phyloP scores from a whole-genome alignment of 2,797 vertebrate species.

The Anguilla anguilla region DNA sequence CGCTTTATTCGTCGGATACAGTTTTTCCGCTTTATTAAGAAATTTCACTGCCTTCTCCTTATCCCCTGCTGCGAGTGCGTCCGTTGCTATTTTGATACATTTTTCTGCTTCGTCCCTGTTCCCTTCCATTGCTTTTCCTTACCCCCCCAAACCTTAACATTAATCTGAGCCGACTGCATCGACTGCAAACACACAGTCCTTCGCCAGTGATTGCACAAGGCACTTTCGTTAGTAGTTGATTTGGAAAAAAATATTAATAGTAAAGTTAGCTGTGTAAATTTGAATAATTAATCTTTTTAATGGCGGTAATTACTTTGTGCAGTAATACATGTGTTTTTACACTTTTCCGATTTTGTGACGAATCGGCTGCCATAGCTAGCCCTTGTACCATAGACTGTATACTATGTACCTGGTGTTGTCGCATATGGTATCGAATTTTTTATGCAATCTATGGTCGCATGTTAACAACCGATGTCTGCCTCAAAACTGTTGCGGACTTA shows the following conservation, averaged over 20 bases:
- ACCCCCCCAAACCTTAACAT: slow-evolving; percentile 48
- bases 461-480: no score
- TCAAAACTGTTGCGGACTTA: neutral
- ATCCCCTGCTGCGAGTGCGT: slow-evolving; percentile 82
- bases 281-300: neutral
- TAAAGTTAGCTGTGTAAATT: no score
- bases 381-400: no score
- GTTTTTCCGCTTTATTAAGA: slow-evolving; percentile 90
- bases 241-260: neutral
- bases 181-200: neutral
- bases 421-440: no score
- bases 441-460: no score
- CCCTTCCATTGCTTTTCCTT: slow-evolving; percentile 84
- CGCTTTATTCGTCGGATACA: slow-evolving; percentile 81
- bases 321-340: neutral
- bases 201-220: neutral
- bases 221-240: slow-evolving; percentile 12
- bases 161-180: slow-evolving; percentile 60
- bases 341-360: neutral
- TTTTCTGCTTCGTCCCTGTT: slow-evolving; percentile 95
- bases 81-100: slow-evolving; percentile 85
- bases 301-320: neutral
- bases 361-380: neutral
- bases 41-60: slow-evolving; percentile 88
- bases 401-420: no score